These are phyloP conservation scores for Eleutherodactylus coqui DNA, from an alignment of 2,797 vertebrate genomes.

Conservation along the genomic window DNA sequence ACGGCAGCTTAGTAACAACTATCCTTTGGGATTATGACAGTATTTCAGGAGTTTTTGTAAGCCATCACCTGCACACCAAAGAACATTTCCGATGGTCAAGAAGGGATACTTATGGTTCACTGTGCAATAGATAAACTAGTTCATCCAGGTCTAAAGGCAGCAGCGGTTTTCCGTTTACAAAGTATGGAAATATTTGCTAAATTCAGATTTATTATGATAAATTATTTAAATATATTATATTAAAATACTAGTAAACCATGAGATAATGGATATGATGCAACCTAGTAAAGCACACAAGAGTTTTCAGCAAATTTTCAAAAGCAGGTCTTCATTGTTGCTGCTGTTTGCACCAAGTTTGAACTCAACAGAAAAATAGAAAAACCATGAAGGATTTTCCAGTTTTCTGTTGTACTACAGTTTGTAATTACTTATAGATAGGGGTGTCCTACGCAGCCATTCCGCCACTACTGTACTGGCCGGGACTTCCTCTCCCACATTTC, in stretches of 20 bases:
- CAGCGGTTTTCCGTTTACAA: background rate
- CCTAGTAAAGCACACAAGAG: too few species aligned
- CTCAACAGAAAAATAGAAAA: too few species aligned
- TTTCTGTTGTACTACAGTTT: too few species aligned
- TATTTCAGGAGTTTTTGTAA: too few species aligned
- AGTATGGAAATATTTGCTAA: background rate
- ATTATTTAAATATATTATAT: background rate
- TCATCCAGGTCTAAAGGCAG: background rate
- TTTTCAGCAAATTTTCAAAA: too few species aligned
- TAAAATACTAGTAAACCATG: background rate
- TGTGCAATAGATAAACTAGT: background rate
- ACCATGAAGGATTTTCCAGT: too few species aligned
- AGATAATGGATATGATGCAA: background rate
- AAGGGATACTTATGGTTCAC: background rate
- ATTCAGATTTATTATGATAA: background rate
- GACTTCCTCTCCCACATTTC: too few species aligned
- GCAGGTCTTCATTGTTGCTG: too few species aligned
- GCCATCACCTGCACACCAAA: background rate
- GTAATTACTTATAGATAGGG: too few species aligned
- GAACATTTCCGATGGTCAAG: background rate
- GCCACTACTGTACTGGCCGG: too few species aligned
- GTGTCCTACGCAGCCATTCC: too few species aligned
- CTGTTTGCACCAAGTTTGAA: too few species aligned
- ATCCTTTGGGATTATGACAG: background rate
- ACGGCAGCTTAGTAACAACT: background rate